A percentile compares a stretch with the other conserved stretches of the same genome.
Conservation (phyloP, 2,113 vertebrate species). For the Tichodroma muraria region DNA sequence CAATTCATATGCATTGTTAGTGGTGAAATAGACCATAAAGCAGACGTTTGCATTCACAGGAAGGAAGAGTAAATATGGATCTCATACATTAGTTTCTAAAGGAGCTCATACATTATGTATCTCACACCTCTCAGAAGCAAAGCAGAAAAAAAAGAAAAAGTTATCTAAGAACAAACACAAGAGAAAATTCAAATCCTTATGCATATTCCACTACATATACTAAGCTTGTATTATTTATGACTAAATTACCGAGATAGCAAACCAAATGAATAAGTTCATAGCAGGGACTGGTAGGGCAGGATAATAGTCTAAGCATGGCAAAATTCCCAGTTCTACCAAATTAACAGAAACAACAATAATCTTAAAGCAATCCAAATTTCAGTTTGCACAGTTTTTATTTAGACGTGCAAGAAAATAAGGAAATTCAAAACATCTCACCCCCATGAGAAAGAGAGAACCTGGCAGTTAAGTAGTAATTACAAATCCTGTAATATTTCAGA, state of each 20-base stretch:
- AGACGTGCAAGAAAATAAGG: neutral
- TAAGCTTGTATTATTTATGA: neutral
- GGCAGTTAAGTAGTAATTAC: neutral
- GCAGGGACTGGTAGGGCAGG: neutral
- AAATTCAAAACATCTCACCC: no score
- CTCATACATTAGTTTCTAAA: neutral
- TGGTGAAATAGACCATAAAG: neutral
- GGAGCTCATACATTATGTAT: neutral
- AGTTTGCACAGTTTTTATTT: neutral
- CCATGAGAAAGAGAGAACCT: neutral
- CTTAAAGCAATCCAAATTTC: neutral
- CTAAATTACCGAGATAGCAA: neutral
- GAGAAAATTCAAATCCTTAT: neutral
- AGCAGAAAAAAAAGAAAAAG: neutral
- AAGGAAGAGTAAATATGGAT: neutral
- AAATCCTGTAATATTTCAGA: neutral
- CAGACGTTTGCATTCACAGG: neutral
- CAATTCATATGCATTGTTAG: neutral
- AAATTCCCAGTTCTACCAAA: neutral
- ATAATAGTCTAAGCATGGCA: neutral
- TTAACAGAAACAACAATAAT: neutral
- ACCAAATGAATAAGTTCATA: neutral
- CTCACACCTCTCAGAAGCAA: neutral
- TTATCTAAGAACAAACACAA: neutral
- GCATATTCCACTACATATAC: neutral